Percentiles rank a stretch among this genome's conserved stretches.
Conservation (phyloP, 1,140 invertebrate genomes). For the Dreissena rostriformis region DNA sequence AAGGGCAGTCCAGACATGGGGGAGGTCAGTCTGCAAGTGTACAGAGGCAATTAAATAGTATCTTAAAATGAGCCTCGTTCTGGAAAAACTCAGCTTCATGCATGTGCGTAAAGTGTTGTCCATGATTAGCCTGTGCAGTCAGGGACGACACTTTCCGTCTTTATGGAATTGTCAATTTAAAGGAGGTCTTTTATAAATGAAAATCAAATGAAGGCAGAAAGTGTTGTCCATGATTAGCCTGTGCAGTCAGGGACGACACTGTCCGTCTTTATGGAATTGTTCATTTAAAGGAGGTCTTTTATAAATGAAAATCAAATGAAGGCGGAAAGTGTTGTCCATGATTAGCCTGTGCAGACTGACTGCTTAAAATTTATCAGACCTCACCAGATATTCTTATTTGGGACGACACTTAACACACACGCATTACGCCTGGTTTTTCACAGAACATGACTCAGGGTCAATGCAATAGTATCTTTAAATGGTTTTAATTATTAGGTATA, state of each 20-base stretch:
- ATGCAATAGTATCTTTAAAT: not conserved
- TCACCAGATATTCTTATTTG: no score
- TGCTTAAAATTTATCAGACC: no score
- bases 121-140: no score
- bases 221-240: not conserved
- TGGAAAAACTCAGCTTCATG: no score
- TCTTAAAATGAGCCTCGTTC: not conserved
- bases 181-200: not conserved
- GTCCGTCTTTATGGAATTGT: not conserved
- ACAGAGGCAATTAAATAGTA: not conserved
- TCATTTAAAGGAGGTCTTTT: no score
- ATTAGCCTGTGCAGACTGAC: no score
- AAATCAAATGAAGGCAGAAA: not conserved
- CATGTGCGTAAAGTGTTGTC: not conserved
- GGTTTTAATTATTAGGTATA: no score
- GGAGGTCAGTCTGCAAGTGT: conserved; percentile 62
- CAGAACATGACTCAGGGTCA: not conserved
- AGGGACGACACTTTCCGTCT: not conserved
- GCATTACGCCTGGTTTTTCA: no score
- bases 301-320: not conserved
- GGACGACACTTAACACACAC: no score
- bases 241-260: not conserved
- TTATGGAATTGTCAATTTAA: no score
- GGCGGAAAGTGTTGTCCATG: not conserved
- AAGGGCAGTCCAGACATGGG: conserved; percentile 67